These are phyloP conservation scores for Proisotoma minuta DNA, from an alignment of 2,888 invertebrate species.

Conservation along the genomic window DNA sequence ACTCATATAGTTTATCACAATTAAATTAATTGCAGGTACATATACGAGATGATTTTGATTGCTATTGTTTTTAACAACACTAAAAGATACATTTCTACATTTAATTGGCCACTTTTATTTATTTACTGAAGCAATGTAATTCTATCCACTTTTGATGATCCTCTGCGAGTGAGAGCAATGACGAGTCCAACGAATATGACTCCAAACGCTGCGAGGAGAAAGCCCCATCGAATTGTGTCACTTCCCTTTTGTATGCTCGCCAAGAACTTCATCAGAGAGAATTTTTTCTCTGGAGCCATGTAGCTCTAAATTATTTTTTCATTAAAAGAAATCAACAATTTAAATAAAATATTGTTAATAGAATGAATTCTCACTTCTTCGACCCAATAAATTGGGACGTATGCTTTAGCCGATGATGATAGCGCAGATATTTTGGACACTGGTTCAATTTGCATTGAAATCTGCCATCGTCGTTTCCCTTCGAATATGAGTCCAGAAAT, in stretches of 20 bases:
- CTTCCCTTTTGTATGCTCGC: slow-evolving; percentile 16
- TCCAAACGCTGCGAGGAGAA: slow-evolving; percentile 19
- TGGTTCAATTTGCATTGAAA: slow-evolving; percentile 37
- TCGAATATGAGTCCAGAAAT: slow-evolving; percentile 41
- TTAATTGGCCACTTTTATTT: too few species aligned
- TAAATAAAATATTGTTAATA: not conserved
- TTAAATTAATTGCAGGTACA: too few species aligned
- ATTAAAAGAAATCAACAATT: not conserved
- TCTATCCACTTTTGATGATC: slow-evolving; percentile 27
- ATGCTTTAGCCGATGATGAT: slow-evolving; percentile 32
- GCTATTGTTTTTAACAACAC: too few species aligned
- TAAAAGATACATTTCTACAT: too few species aligned
- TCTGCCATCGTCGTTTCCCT: slow-evolving; percentile 37
- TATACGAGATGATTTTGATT: too few species aligned
- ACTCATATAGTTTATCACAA: too few species aligned
- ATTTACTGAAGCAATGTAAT: slow-evolving; percentile 32
- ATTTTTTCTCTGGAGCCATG: slow-evolving; percentile 18
- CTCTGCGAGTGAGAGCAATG: slow-evolving; percentile 26
- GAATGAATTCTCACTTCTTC: slow-evolving; percentile 36
- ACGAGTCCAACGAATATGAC: slow-evolving; percentile 26
- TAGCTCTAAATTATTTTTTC: slow-evolving; percentile 13
- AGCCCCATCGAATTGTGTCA: slow-evolving; percentile 30
- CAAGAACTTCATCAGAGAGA: slow-evolving; percentile 28
- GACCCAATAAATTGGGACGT: slow-evolving; percentile 43
- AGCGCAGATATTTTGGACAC: slow-evolving; percentile 33